Conservation (phyloP, 2,888 invertebrate genomes). For the Cremastinae sp. region DNA sequence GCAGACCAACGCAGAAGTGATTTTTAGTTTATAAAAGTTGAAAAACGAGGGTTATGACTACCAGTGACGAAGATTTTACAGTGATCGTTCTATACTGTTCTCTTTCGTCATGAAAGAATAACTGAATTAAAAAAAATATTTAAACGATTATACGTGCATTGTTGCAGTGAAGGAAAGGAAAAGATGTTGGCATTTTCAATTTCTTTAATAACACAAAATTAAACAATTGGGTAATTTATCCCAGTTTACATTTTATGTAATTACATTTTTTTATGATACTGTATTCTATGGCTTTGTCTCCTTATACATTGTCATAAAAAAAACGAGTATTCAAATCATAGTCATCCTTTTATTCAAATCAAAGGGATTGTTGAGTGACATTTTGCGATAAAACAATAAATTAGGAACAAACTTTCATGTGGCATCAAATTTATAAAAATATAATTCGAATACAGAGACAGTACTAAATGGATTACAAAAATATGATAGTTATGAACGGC, state of each 20-base stretch:
- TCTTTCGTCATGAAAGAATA: no score
- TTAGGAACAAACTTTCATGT: no score
- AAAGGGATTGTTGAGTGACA: neutral
- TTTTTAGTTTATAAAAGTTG: no score
- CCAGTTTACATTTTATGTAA: conserved; percentile 2
- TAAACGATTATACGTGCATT: conserved; percentile 25
- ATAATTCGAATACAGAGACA: conserved; percentile 25
- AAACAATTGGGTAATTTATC: conserved; percentile 8
- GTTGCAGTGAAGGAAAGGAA: conserved; percentile 32
- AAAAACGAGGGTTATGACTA: no score
- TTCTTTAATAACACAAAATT: conserved; percentile 36
- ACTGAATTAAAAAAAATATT: no score
- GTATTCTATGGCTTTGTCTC: neutral
- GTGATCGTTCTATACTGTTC: no score
- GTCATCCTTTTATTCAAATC: no score
- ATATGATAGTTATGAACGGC: conserved; percentile 29
- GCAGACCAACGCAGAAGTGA: no score
- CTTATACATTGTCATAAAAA: neutral
- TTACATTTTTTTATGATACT: conserved; percentile 19
- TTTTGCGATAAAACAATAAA: neutral
- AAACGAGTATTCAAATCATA: no score
- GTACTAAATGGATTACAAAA: conserved; percentile 50
- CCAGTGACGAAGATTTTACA: no score
- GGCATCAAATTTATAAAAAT: no score
- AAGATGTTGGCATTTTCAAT: conserved; percentile 1